Base-by-base conservation (phyloP, 2,113 vertebrate species). In the Laticauda laticaudata region DNA sequence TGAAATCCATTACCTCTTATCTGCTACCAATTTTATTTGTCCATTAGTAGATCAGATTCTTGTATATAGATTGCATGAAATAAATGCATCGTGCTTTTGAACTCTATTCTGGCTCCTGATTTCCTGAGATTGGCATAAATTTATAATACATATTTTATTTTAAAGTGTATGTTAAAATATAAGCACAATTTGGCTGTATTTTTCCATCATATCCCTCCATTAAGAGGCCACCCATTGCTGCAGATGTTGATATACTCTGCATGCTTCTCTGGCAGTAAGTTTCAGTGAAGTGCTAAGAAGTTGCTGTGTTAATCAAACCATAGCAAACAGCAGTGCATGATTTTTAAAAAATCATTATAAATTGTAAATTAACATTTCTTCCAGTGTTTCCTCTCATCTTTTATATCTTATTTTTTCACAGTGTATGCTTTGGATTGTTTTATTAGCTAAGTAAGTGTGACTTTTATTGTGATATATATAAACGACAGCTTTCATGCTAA, bases 401-500 rank as follows among this genome's bases (percentile, higher is more conserved):
- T 92, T 81, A 29, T 34, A 86, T 53, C 57, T 15, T 12, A 90
- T 93, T 95, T 94, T 91, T 26, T 91, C 59, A 92, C 94, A 97
- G 54, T 55, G 87, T 90, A 94, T 93, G 59, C 0, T 23, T 88
- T 91, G 53, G 93, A 34, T 95, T 96, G 95, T 93, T 87, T 89
- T 94, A 91, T 21, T 92, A 81, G 69, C 51, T 18, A 85, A 95
- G 94, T 96, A 14, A 0, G 87, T 89, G 90, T 89, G 90, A 94
- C 94, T 96, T 94, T 94, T 95, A 93, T 88, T 94, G 75, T 81
- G 43, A 39, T 93, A 91, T 81, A 64, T 93, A 90, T 64, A 88
- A 12, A 89, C 93, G 93, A 95, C 94, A 95, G 93, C 93, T 96
- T 96, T 95, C 95, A 96, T 96, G 88, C 93, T 93, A 94, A 39